These are phyloP conservation scores for Tortricodes alternella DNA, from an alignment of 2,888 invertebrate species.

Conservation along the genomic window DNA sequence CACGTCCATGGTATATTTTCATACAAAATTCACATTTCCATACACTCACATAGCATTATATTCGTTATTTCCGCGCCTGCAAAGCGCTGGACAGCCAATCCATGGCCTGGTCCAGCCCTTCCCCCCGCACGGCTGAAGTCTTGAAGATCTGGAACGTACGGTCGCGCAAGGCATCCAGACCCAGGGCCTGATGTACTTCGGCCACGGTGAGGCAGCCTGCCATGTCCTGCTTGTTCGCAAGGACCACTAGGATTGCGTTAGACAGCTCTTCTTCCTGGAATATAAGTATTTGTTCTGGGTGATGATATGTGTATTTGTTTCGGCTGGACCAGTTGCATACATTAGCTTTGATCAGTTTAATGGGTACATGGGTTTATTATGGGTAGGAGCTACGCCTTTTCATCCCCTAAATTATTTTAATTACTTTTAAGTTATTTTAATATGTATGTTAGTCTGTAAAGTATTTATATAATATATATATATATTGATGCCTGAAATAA, in stretches of 20 bases:
- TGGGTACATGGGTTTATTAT: no score
- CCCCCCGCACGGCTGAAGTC: constrained; percentile 98
- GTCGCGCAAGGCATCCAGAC: constrained; percentile 96
- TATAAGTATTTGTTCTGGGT: constrained; percentile 1
- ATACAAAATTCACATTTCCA: no score
- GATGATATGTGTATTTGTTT: no score
- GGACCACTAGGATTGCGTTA: constrained; percentile 96
- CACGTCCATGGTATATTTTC: no score
- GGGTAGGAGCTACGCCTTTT: no score
- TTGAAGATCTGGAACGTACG: constrained; percentile 99
- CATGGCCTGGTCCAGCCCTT: constrained; percentile 99
- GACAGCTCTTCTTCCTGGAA: constrained; percentile 97
- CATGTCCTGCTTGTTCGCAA: constrained; percentile 99
- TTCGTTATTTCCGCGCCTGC: constrained; percentile 92
- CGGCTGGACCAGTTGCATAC: no score
- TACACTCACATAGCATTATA: constrained; percentile 16
- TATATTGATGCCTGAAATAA: no score
- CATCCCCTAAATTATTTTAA: no score
- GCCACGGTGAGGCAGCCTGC: constrained; percentile 98
- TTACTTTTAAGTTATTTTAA: no score
- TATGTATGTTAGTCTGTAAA: no score
- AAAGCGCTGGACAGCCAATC: constrained; percentile 98
- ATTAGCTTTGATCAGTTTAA: no score
- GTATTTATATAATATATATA: no score
- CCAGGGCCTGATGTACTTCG: constrained; percentile 98